Base-by-base conservation (phyloP, 2,113 vertebrate genomes). In the Scomber scombrus region DNA sequence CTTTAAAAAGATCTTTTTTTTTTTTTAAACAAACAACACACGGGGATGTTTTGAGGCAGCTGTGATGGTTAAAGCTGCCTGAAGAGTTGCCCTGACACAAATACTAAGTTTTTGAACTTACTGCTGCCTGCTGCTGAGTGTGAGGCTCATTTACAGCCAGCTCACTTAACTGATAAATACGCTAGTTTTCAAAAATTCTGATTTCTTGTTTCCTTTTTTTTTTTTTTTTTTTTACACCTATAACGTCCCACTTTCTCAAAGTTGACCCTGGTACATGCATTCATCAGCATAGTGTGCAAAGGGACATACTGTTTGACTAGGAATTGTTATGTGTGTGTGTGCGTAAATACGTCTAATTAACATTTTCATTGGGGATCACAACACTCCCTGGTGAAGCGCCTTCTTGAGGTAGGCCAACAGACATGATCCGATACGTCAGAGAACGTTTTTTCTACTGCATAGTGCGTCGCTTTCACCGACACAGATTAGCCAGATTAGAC, bases 321-420 rank as follows among this genome's bases (percentile, higher is more conserved):
- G 54, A 57, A 67, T 3, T 56, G 58, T 9, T 52, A 43, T 49
- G 26, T 31, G 45, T 58, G 18, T 60, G 40, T 19, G 14, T 85
- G 67, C 66, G 62, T 47, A 19, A 62, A 31, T 72, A 43, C 40
- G 46, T 73, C 46, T n/a, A 26, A 68, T 55, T 71, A 58, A 66
- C 34, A 72, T 57, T 78, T 18, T 40, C 34, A 29, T 50, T 46
- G 64, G 71, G 46, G 34, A 34, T 80, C 52, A 11, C 15, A 11
- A 68, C 79, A 60, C 56, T 56, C 29, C 12, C 67, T 11, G 58
- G 77, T 58, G 71, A 75, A 61, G 71, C 62, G n/a, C 73, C 52
- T 29, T 50, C 75, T 88, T 62, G 80, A 88, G 74, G 85, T 82
- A 75, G 81, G 61, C 58, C 46, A 46, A 63, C 78, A 75, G 82